Evolutionary conservation across 2,113 vertebrate genomes (phyloP).

Genomic region (Pipra filicauda): DNA sequence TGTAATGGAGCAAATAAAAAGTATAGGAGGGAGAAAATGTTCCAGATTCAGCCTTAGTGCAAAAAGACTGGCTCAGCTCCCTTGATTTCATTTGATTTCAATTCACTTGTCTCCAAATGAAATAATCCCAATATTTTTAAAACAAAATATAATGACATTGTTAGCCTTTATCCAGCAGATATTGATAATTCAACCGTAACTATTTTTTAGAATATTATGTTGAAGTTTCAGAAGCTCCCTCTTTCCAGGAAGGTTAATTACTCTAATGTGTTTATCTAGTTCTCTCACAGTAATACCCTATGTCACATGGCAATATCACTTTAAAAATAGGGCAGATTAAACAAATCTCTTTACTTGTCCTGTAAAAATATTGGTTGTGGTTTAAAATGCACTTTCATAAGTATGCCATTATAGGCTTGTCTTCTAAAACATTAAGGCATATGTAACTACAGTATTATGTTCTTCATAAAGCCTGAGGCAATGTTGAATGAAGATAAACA

Average conservation of each 20-base stretch:
- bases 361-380: constrained; percentile 65
- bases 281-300: constrained; percentile 61
- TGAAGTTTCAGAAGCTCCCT: constrained; percentile 52
- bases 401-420: constrained; percentile 13
- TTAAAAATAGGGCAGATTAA: constrained; percentile 84
- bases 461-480: not conserved
- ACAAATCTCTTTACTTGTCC: constrained; percentile 79
- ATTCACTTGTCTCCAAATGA: not conserved
- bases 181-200: constrained; percentile 24
- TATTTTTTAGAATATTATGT: constrained; percentile 32
- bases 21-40: not conserved
- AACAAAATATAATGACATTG: constrained; percentile 45
- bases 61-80: not conserved
- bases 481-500: constrained; percentile 21
- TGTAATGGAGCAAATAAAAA: not conserved
- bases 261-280: constrained; percentile 63
- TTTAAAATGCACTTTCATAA: constrained; percentile 37
- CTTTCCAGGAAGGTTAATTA: constrained; percentile 65
- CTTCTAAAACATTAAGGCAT: constrained; percentile 18
- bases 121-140: not conserved
- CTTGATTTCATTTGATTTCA: not conserved
- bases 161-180: constrained; percentile 19
- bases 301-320: constrained; percentile 63
- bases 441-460: not conserved
- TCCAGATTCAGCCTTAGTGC: not conserved